Base-by-base conservation (phyloP, 2,888 invertebrate species). In the Noctuana brunneofusca region DNA sequence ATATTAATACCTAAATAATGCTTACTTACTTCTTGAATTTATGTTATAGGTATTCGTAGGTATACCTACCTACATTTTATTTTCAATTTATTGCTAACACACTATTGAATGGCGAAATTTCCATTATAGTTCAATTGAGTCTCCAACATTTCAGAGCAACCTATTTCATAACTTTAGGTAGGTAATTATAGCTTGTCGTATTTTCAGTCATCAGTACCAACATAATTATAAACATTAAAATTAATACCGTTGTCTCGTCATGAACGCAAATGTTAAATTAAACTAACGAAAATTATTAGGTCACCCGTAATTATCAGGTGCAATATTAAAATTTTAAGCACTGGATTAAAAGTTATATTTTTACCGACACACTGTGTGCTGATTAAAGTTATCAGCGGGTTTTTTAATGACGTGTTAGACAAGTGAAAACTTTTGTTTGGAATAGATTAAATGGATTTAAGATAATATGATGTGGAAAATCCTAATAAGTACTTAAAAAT, bases 101-200 rank as follows among this genome's bases (percentile, higher is more conserved):
- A n/a, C n/a, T n/a, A n/a, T n/a, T n/a, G n/a, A n/a, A n/a, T 32
- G 2, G 9, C 30, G 2, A 32, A 11, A 9, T 32, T 32, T 32
- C 2, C 5, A 32, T 11, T 32, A 0, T 32, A 1, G 11, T 32
- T 32, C 8, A 9, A 2, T 32, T 11, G 2, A 32, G 9, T 32
- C 30, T 32, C 38, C 54, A 54, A 22, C 41, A 55, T 55, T 41
- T 22, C 54, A 41, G 54, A 22, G 12, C 24, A 24, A 6, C 41
- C 16, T 14, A 41, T n/a, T 55, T 43, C 46, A 53, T 59, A 41
- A 53, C 53, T 59, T 58, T 58, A 27, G 35, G 52, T 32, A 35
- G 3, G 46, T 56, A 56, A 56, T 56, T 46, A 56, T 30, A 16
- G 43, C 46, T 46, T 27, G 27, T 46, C 43, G 30, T 38, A n/a